Evolutionary conservation across 2,797 vertebrate genomes (phyloP).

Genomic region (Tiaroga cobitis): DNA sequence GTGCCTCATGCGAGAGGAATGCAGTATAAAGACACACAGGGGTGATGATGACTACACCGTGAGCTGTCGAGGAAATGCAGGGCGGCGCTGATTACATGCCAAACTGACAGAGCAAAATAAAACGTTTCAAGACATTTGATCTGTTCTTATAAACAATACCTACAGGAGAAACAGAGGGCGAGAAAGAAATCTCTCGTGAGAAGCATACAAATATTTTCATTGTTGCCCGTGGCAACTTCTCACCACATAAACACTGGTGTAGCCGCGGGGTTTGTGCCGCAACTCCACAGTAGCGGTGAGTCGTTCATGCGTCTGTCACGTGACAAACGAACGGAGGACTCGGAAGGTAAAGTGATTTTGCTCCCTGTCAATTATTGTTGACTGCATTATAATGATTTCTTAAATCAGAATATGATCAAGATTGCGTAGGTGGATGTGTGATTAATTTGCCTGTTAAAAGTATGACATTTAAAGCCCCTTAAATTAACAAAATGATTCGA

Average conservation of each 20-base stretch:
- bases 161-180: neutral
- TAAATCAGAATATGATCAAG: too few species aligned
- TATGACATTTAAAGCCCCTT: too few species aligned
- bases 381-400: too few species aligned
- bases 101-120: neutral
- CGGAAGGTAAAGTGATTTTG: too few species aligned
- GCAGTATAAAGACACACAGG: constrained; percentile 22
- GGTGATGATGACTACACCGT: constrained; percentile 59
- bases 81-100: neutral
- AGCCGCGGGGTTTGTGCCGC: neutral
- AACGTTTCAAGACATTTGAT: neutral
- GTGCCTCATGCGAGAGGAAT: constrained; percentile 58
- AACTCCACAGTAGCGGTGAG: too few species aligned
- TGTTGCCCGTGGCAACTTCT: constrained; percentile 45
- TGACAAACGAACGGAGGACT: too few species aligned
- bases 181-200: constrained; percentile 46
- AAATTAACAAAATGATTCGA: too few species aligned
- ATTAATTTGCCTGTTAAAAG: too few species aligned
- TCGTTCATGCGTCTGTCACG: too few species aligned
- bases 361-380: too few species aligned
- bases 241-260: constrained; percentile 31
- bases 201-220: constrained; percentile 53
- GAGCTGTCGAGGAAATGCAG: constrained; percentile 36
- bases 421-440: too few species aligned
- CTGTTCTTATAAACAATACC: constrained; percentile 1